phyloP scores from a whole-genome alignment of 2,113 vertebrate genomes.

The Acanthisitta chloris region DNA sequence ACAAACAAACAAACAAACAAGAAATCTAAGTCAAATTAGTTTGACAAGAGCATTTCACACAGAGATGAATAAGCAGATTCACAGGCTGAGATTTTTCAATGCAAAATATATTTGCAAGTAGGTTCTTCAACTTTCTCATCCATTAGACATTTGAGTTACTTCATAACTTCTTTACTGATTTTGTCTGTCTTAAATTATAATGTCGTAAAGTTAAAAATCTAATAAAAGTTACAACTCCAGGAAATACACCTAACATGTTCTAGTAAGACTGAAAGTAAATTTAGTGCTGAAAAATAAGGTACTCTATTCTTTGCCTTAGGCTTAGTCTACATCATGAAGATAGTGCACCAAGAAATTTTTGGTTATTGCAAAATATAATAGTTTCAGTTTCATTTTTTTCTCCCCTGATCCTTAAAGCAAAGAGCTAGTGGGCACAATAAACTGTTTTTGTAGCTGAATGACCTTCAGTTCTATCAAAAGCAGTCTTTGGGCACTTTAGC shows the following conservation, averaged over 20 bases:
- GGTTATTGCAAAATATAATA: constrained; percentile 18
- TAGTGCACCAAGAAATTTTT: not conserved
- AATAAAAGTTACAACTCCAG: not conserved
- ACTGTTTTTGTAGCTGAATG: not conserved
- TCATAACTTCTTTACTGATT: not conserved
- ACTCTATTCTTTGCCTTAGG: not conserved
- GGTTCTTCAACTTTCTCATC: not conserved
- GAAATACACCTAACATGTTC: not conserved
- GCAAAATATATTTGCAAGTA: not conserved
- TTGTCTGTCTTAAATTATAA: not conserved
- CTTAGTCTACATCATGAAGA: not conserved
- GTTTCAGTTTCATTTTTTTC: not conserved
- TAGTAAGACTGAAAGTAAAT: not conserved
- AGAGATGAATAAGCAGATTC: not conserved
- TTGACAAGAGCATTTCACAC: not conserved
- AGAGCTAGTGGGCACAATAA: not conserved
- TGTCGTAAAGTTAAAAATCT: not conserved
- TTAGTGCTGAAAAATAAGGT: not conserved
- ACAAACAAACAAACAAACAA: not conserved
- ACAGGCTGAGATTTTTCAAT: not conserved
- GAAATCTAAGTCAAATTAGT: not conserved
- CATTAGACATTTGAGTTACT: not conserved
- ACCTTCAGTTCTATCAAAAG: constrained; percentile 1
- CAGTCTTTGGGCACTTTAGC: not conserved
- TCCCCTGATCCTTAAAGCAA: constrained; percentile 1